phyloP scores from a whole-genome alignment of 2,113 vertebrate genomes.

The Meriones unguiculatus region DNA sequence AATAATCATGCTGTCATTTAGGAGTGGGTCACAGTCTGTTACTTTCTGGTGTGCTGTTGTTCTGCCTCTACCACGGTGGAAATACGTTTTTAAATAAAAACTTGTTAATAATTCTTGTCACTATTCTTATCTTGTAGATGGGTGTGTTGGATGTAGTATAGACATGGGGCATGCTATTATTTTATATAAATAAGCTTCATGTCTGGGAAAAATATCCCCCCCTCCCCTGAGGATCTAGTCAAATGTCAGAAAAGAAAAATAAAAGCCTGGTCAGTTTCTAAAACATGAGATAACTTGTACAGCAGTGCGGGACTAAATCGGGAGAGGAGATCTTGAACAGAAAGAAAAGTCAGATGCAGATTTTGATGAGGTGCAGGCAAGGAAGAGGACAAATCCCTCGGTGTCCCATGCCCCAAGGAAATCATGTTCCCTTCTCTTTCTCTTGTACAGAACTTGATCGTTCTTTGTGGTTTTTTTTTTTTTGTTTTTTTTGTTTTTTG shows the following conservation, averaged over 20 bases:
- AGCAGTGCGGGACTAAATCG: neutral
- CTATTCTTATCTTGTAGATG: neutral
- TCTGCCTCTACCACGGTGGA: neutral
- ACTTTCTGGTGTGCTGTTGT: neutral
- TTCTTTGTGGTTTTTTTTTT: neutral
- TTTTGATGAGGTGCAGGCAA: neutral
- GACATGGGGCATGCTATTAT: neutral
- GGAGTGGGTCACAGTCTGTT: neutral
- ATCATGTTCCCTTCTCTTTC: neutral
- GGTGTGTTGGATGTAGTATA: neutral
- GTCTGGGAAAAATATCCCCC: neutral
- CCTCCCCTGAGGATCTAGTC: neutral
- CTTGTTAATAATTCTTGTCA: neutral
- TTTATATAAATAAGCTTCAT: neutral
- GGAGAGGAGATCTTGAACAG: neutral
- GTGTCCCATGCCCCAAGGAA: neutral
- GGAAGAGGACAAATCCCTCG: neutral
- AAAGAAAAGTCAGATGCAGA: neutral
- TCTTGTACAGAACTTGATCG: neutral
- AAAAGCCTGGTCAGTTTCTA: constrained; percentile 14
- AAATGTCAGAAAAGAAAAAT: neutral
- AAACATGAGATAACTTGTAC: neutral
- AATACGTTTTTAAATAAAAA: constrained; percentile 16
- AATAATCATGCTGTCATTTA: neutral
- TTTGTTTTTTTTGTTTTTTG: neutral